These are phyloP conservation scores for Hypercompe scribonia DNA, from an alignment of 2,888 invertebrate species.

Conservation along the genomic window DNA sequence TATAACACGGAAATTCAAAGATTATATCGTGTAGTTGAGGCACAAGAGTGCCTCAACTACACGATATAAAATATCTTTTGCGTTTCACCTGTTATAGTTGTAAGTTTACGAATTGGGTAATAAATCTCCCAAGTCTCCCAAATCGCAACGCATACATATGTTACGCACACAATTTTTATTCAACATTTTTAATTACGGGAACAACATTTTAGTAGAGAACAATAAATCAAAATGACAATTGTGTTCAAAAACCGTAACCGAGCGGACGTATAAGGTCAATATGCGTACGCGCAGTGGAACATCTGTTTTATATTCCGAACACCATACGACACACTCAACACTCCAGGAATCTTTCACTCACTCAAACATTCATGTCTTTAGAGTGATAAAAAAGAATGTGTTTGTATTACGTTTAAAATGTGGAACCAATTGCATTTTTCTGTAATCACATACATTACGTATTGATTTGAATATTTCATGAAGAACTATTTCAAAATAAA, in stretches of 20 bases:
- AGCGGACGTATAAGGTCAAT: slow-evolving; percentile 37
- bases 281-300: slow-evolving; percentile 36
- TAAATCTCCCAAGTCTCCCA: too few species aligned
- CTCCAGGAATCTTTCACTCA: slow-evolving; percentile 41
- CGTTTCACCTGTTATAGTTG: neutral
- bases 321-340: slow-evolving; percentile 18
- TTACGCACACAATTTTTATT: too few species aligned
- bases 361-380: slow-evolving; percentile 29
- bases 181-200: too few species aligned
- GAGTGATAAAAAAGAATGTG: slow-evolving; percentile 28
- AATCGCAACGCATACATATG: too few species aligned
- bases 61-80: too few species aligned
- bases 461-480: neutral
- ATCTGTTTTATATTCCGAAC: slow-evolving; percentile 46
- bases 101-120: too few species aligned
- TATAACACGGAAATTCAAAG: slow-evolving; percentile 2
- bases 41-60: too few species aligned
- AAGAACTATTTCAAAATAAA: neutral
- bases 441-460: neutral
- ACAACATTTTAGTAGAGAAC: too few species aligned
- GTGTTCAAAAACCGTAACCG: slow-evolving; percentile 25
- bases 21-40: slow-evolving; percentile 5
- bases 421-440: neutral
- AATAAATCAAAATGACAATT: slow-evolving; percentile 3
- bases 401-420: slow-evolving; percentile 6